phyloP scores from a whole-genome alignment of 2,888 invertebrate species.

The Drosophila fungiperda region DNA sequence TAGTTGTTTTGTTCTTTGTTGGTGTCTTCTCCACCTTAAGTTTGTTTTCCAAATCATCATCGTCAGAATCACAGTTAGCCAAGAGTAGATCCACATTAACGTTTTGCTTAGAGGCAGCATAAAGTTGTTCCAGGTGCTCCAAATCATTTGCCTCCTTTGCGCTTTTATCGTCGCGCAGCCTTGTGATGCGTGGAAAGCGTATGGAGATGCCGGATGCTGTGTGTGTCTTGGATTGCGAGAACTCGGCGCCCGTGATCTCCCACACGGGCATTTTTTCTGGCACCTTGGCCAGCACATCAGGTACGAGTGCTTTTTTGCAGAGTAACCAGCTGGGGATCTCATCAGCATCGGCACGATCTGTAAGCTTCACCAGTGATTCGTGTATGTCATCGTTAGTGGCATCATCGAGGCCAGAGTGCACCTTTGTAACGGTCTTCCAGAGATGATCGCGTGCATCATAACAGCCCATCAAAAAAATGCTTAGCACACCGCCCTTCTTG shows the following conservation, averaged over 20 bases:
- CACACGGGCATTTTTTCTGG: constrained; percentile 96
- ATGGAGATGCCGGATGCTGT: constrained; percentile 97
- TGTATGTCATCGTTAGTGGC: constrained; percentile 92
- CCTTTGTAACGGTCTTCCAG: constrained; percentile 97
- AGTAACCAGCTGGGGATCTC: constrained; percentile 92
- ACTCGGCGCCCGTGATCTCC: constrained; percentile 95
- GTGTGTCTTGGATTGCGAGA: constrained; percentile 92
- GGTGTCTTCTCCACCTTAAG: constrained; percentile 67
- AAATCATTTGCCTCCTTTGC: constrained; percentile 94
- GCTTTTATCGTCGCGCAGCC: constrained; percentile 92
- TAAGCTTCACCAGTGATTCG: constrained; percentile 86
- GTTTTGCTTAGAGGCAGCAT: constrained; percentile 87
- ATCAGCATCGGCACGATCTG: constrained; percentile 91
- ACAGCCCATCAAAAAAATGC: constrained; percentile 97
- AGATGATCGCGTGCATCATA: constrained; percentile 88
- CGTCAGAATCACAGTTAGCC: constrained; percentile 60
- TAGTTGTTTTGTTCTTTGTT: constrained; percentile 38
- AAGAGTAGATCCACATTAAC: constrained; percentile 84
- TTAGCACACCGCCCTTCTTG: constrained; percentile 96
- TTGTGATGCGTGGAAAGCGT: constrained; percentile 95
- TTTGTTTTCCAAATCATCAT: constrained; percentile 53
- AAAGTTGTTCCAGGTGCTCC: constrained; percentile 89
- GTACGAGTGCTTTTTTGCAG: constrained; percentile 93
- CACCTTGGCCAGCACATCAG: constrained; percentile 94
- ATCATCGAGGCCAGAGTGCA: constrained; percentile 95